Evolutionary conservation across 2,888 invertebrate species (phyloP).

Genomic region (Scaptomyza flava): DNA sequence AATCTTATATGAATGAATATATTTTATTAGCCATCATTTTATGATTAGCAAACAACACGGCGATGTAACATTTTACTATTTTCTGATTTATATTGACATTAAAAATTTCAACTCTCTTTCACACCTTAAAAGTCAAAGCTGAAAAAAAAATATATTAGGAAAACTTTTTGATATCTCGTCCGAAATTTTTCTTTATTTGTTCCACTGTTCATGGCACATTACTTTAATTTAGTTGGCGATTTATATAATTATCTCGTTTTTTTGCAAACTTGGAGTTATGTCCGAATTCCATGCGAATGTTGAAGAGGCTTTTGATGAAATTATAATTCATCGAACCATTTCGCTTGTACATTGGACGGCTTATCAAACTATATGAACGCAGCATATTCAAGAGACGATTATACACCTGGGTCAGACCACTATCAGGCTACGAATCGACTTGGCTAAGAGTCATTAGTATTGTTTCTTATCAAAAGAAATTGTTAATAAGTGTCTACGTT

Average conservation of each 20-base stretch:
- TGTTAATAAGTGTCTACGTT: constrained; percentile 4
- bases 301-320: constrained; percentile 8
- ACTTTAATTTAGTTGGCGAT: constrained; percentile 10
- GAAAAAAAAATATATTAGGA: no score
- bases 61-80: no score
- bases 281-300: constrained; percentile 26
- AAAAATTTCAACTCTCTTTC: no score
- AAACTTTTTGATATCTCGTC: no score
- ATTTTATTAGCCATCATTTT: not conserved
- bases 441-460: constrained; percentile 1
- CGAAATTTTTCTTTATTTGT: no score
- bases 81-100: no score
- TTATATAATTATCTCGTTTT: not conserved
- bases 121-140: no score
- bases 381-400: constrained; percentile 6
- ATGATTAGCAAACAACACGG: no score
- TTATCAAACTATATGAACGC: constrained; percentile 24
- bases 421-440: constrained; percentile 15
- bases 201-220: constrained; percentile 21
- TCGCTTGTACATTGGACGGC: constrained; percentile 44
- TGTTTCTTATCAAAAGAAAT: constrained; percentile 25
- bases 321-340: constrained; percentile 12
- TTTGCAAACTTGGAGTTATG: constrained; percentile 24
- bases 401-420: not conserved
- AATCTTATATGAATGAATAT: no score